These are phyloP conservation scores for Cecropterus lyciades DNA, from an alignment of 1,140 invertebrate species.

Conservation along the genomic window DNA sequence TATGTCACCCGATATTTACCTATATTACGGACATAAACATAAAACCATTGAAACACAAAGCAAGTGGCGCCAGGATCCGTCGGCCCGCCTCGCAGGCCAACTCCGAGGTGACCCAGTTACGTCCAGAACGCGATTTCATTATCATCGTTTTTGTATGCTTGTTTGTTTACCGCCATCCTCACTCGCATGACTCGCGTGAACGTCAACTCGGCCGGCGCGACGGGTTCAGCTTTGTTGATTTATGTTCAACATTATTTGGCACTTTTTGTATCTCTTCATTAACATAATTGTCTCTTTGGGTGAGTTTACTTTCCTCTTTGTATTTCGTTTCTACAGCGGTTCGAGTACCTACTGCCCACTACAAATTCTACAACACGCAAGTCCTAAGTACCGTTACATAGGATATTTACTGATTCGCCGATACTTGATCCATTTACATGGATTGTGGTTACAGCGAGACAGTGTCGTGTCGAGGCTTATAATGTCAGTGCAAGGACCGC, in stretches of 20 bases:
- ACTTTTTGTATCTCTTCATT: conserved; percentile 15
- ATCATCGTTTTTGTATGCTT: conserved; percentile 24
- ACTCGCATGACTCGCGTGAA: conserved; percentile 21
- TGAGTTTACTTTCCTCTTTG: background rate
- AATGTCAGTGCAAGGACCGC: background rate
- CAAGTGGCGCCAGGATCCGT: conserved; percentile 10
- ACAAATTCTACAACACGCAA: background rate
- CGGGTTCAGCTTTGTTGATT: conserved; percentile 16
- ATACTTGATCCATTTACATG: conserved; percentile 20
- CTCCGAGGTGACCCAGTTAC: conserved; percentile 34
- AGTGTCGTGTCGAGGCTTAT: conserved; percentile 5
- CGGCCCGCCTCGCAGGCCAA: conserved; percentile 14
- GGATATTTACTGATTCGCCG: conserved; percentile 8
- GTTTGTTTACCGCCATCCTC: conserved; percentile 8
- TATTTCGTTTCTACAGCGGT: background rate
- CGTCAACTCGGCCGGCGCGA: conserved; percentile 3
- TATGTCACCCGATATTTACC: background rate
- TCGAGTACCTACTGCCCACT: background rate
- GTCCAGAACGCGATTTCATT: conserved; percentile 30
- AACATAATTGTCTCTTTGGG: conserved; percentile 1
- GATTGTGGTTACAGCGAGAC: conserved; percentile 20
- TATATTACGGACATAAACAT: background rate
- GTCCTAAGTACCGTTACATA: conserved; percentile 6
- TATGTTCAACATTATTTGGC: conserved; percentile 10
- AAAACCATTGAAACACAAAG: background rate